Evolutionary conservation across 2,797 vertebrate species (phyloP), one percentile per base, ranked within the genome.

Genomic region (Hapalemur alaotrensis): DNA sequence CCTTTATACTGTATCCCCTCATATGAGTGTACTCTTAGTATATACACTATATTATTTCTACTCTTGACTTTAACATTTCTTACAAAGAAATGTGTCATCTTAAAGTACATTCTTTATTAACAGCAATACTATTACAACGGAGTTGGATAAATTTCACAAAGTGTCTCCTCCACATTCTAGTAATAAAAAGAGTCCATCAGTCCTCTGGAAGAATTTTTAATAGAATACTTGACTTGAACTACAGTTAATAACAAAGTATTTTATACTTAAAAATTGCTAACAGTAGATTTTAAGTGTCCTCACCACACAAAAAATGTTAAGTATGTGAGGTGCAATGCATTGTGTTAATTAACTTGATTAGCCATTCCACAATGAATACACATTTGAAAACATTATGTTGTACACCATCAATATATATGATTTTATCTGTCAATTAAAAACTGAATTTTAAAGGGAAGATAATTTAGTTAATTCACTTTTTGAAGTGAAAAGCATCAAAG

Each of bases 61-160:
- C 30, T 88, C 32, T 67, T 46, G 52, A 88, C 80, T 92, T 70
- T 81, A 54, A 28, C 52, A 82, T 83, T 95, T 96, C 61, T 85
- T 69, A 72, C 59, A 81, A 67, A 67, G 46, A 91, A 73, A 65
- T 50, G 4, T 52, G 28, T 38, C 52, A 80, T 46, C 70, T 91
- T 38, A 48, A 91, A 89, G 43, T 7, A 63, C 1, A 67, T 43
- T 82, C 46, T 30, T 70, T 86, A 46, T 57, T n/a, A 85, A 57
- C n/a, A 83, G 25, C 23, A 65, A 48, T 50, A 25, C 8, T 57
- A 23, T 86, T 75, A 52, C 30, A 69, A 41, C 43, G 18, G 25
- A 50, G 76, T 63, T 46, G 70, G 79, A 46, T 57, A 75, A 80
- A 75, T 81, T 93, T 28, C 43, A 72, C 17, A 80, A 86, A 90